Evolutionary conservation across 2,888 invertebrate genomes (phyloP), one percentile per base, ranked within the genome.

Genomic region (Embidobia sp.): DNA sequence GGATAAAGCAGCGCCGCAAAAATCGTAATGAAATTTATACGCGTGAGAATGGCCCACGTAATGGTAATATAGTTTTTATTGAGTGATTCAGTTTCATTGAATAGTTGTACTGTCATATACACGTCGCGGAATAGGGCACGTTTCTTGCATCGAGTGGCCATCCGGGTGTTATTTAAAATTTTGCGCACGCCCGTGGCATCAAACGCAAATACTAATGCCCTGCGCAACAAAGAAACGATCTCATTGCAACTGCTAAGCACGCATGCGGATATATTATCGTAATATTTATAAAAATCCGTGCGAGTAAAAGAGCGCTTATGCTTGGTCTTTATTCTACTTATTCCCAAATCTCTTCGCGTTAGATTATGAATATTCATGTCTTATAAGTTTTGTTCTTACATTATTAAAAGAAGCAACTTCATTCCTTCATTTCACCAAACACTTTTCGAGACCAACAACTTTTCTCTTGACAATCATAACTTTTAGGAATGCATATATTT

Each of bases 181-280:
- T 57, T 22, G 44, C 44, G 57, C 76, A 76, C 76, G 76, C 64
- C 13, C 29, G 51, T 13, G 53, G 44, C 42, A 66, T 76, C 64
- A 57, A 66, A 76, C 76, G 64, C 59, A 70, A 70, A 77, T 77
- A 77, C 66, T 77, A 77, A 70, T 77, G 76, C 66, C 27, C 29
- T 11, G 16, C 10, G 59, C 59, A 59, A 61, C 70, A 70, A 70
- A 70, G 59, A 72, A 48, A 51, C 40, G 11, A 53, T 10, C 53
- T 44, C 40, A 66, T 66, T 70, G 40, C 37, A 26, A 40, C 61
- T 31, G 42, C 77, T 40, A 26, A 67, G 40, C 77, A 72, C 66
- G 77, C 33, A 35, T 61, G 46, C 61, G 63, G 48, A 63, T 66
- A 61, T 67, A 70, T 77, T 72, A 76, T 59, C 69, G 49, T 64